A percentile compares a stretch with the other conserved stretches of the same genome.
Conservation (phyloP, 2,113 vertebrate genomes). For the Pseudorectes ferrugineus region DNA sequence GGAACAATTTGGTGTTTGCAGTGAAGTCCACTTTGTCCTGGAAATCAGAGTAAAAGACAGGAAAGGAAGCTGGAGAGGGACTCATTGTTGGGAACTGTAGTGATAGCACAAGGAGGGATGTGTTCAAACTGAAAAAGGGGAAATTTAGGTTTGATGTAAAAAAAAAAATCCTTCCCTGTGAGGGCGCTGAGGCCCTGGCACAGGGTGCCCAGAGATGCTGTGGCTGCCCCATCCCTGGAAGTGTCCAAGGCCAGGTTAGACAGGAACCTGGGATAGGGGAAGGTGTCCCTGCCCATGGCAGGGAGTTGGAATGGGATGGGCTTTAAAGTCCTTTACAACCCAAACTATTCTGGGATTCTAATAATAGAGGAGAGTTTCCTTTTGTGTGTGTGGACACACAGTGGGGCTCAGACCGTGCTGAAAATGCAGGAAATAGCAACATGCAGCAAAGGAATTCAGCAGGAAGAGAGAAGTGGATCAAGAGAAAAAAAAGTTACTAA, state of each 20-base stretch:
- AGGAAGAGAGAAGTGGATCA: background rate
- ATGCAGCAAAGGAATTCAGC: background rate
- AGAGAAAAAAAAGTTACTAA: background rate
- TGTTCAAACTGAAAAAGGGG: background rate
- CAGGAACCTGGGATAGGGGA: accelerated
- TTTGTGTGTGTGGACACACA: background rate
- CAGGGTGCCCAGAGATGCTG: background rate
- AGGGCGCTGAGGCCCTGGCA: accelerated
- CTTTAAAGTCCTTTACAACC: background rate
- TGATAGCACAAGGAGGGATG: background rate
- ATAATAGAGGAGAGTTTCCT: background rate
- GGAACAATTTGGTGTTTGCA: background rate
- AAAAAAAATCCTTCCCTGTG: background rate
- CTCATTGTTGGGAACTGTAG: background rate
- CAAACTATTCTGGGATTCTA: background rate
- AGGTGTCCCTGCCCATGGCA: background rate
- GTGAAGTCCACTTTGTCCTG: background rate
- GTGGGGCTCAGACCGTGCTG: background rate
- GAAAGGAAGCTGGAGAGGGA: background rate
- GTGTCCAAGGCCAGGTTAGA: background rate
- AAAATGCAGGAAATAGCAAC: background rate
- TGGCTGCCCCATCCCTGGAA: background rate
- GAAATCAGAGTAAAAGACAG: background rate
- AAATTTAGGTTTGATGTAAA: background rate
- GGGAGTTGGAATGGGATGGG: background rate